Conservation (phyloP, 2,888 invertebrate species). For the Petrolisthes manimaculis region DNA sequence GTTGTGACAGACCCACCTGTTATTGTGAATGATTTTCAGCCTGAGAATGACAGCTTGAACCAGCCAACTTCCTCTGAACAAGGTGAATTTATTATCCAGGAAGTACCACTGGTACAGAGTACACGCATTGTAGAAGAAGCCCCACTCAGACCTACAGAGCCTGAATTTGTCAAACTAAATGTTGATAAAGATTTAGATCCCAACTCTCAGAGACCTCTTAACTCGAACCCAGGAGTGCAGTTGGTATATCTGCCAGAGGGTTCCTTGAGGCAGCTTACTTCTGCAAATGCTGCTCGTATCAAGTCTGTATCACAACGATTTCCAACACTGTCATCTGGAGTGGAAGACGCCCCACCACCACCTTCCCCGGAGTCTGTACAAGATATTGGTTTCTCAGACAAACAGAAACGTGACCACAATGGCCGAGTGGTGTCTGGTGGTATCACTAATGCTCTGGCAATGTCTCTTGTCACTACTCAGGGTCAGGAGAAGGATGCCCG, state of each 20-base stretch:
- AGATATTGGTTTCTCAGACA: conserved; percentile 50
- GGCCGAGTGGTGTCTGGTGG: conserved; percentile 41
- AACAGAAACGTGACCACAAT: conserved; percentile 60
- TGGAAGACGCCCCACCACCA: conserved; percentile 8
- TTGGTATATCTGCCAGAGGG: conserved; percentile 63
- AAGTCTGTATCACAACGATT: conserved; percentile 24
- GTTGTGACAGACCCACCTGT: too few species aligned
- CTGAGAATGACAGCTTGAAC: not conserved
- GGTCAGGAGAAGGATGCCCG: conserved; percentile 57
- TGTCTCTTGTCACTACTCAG: conserved; percentile 58
- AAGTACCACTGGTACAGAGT: not conserved
- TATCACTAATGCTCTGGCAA: conserved; percentile 34
- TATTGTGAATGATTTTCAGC: too few species aligned
- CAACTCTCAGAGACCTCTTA: not conserved
- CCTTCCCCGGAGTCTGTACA: conserved; percentile 34
- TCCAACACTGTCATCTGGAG: not conserved
- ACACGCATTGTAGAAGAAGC: not conserved
- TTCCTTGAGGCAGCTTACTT: conserved; percentile 37
- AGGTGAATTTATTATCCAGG: not conserved
- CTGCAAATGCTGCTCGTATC: conserved; percentile 46
- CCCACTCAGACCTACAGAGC: not conserved
- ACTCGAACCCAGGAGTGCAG: conserved; percentile 42
- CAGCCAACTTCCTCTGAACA: not conserved
- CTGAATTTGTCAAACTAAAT: not conserved
- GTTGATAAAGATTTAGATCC: not conserved